These are phyloP conservation scores for Rattus norvegicus DNA, from an alignment of 2,113 vertebrate genomes.

Conservation along the genomic window GRCr8 NC_086020.1:174880001-174880500, in stretches of 20 bases:
- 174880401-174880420: not conserved
- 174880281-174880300: slow-evolving; percentile 59
- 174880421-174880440: not conserved
- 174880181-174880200: slow-evolving; percentile 21
- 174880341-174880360: slow-evolving; percentile 54
- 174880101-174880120: not conserved
- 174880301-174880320: slow-evolving; percentile 61
- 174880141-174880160: not conserved
- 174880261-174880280: not conserved
- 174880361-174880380: slow-evolving; percentile 9
- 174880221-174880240: slow-evolving; percentile 16
- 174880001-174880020: not conserved
- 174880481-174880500: not conserved
- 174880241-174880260: not conserved
- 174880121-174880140: not conserved
- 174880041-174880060: not conserved
- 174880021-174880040: not conserved
- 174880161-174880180: slow-evolving; percentile 2
- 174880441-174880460: not conserved
- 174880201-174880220: not conserved
- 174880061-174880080: not conserved
- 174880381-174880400: not conserved
- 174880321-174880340: slow-evolving; percentile 58
- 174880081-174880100: not conserved
- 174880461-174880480: not conserved